Base-by-base conservation (phyloP, 2,888 invertebrate genomes). In the Drosophila anomelani region DNA sequence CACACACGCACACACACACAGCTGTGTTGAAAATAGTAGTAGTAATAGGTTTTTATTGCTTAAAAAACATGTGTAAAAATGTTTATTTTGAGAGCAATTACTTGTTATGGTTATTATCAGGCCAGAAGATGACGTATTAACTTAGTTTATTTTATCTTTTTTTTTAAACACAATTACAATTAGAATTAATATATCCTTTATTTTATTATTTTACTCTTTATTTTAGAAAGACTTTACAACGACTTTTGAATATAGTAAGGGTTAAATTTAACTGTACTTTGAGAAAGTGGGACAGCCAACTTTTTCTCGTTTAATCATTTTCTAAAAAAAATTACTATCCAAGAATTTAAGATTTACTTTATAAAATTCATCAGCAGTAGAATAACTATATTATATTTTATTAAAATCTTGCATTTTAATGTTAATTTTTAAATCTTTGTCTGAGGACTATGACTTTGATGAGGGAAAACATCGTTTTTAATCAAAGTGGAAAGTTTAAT, bases 1-100 rank as follows among this genome's bases (percentile, higher is more conserved):
- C 39, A 39, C 7, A 59, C 15, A 20, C n/a, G 26, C 46, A 47
- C 46, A 46, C 44, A 55, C 32, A 43, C 46, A 73, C 34, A 76
- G 38, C 17, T 38, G 20, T 34, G 13, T 51, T 36, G 49, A 20
- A 51, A 62, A 58, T 46, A 43, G 26, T 55, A 61, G 44, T 36
- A 41, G 36, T 60, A 51, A 51, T 32, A 34, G 8, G 17, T 32
- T 49, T 32, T 17, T 20, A 20, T 8, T 13, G 49, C 26, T 13
- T 20, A 17, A 20, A 26, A 46, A 36, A 20, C 54, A 43, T 43
- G 47, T 55, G 71, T 43, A 49, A 26, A 29, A 34, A 34, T 20
- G 17, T 5, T 20, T 8, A 34, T 17, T 44, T 13, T 23, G 3
- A 20, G 43, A 43, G 20, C 43, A 43, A 43, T 43, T 43, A 43